These are phyloP conservation scores for Ericerus pela DNA, from an alignment of 1,140 invertebrate species.

Conservation along the genomic window DNA sequence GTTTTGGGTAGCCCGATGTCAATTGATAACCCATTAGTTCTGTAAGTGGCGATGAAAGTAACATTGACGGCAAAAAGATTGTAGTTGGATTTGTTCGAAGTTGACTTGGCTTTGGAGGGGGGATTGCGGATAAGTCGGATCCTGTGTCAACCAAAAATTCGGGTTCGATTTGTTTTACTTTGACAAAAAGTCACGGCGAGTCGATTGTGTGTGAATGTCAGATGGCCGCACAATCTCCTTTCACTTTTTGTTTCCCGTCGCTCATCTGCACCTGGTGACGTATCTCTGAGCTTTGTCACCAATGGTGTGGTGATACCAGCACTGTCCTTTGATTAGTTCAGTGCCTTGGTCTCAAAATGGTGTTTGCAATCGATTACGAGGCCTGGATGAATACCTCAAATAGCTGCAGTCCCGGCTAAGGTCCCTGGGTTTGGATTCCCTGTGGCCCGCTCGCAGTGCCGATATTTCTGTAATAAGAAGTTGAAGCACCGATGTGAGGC, in stretches of 20 bases:
- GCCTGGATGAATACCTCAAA: too few species aligned
- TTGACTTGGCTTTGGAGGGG: background rate
- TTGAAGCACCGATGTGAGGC: too few species aligned
- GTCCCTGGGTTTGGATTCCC: background rate
- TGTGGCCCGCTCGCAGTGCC: background rate
- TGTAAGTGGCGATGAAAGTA: background rate
- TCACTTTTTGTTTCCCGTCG: background rate
- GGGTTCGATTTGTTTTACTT: background rate
- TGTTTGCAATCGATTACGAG: too few species aligned
- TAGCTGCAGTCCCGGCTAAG: too few species aligned
- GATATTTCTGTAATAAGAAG: background rate
- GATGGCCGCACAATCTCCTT: background rate
- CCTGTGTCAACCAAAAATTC: background rate
- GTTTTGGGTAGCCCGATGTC: background rate
- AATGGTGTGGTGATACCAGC: background rate
- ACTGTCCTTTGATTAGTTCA: too few species aligned
- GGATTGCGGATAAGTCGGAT: background rate
- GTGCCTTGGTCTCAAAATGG: too few species aligned
- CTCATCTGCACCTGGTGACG: conserved; percentile 21
- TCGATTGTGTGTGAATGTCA: background rate
- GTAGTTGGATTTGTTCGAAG: background rate
- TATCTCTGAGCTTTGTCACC: conserved; percentile 33
- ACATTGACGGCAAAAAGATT: conserved; percentile 13
- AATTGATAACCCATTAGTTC: background rate
- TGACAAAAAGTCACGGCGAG: background rate